Conservation (phyloP, 2,888 invertebrate genomes). For the Eupithecia subumbrata region DNA sequence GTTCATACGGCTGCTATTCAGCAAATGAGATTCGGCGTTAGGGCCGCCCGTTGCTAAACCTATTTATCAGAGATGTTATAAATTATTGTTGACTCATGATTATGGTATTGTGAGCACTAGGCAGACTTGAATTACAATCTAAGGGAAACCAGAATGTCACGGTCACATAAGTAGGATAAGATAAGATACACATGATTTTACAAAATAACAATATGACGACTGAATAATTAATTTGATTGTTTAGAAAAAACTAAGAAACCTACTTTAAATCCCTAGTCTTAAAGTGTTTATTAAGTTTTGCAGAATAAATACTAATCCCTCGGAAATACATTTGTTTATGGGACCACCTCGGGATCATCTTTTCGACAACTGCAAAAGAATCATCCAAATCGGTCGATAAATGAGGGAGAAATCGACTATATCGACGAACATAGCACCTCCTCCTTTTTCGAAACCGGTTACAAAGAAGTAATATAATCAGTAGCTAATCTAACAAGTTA, state of each 20-base stretch:
- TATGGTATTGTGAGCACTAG: slow-evolving; percentile 23
- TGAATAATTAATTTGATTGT: too few relatives aligned
- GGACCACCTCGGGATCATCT: too few relatives aligned
- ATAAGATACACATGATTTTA: not conserved
- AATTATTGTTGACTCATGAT: slow-evolving; percentile 26
- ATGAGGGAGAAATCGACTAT: too few relatives aligned
- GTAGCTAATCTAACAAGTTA: not conserved
- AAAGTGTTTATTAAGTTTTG: too few relatives aligned
- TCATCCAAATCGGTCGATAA: too few relatives aligned
- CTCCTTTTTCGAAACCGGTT: not conserved
- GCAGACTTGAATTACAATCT: slow-evolving; percentile 28
- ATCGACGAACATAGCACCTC: too few relatives aligned
- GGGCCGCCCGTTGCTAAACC: slow-evolving; percentile 23
- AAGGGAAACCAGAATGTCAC: slow-evolving; percentile 32
- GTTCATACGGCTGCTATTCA: slow-evolving; percentile 57
- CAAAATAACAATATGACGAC: not conserved
- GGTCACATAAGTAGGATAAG: slow-evolving; percentile 16
- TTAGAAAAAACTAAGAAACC: too few relatives aligned
- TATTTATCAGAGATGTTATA: slow-evolving; percentile 24
- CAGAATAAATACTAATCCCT: too few relatives aligned
- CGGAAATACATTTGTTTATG: too few relatives aligned
- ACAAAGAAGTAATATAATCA: not conserved
- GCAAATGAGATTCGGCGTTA: slow-evolving; percentile 60
- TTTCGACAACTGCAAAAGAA: too few relatives aligned
- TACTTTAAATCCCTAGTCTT: too few relatives aligned